Evolutionary conservation across 2,888 invertebrate genomes (phyloP).

Genomic region (Acrocyrtus sp.): DNA sequence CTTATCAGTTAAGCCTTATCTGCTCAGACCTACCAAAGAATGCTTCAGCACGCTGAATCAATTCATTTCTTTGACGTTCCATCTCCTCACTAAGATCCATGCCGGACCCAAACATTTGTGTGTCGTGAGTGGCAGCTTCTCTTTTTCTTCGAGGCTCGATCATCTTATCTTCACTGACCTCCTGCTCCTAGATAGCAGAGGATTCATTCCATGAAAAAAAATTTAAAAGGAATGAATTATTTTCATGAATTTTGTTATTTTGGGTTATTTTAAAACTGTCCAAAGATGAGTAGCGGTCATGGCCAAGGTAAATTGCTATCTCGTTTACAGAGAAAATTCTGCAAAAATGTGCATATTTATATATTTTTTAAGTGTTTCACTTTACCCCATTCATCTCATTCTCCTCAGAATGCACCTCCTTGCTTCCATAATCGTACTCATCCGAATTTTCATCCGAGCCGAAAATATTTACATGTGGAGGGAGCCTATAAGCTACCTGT

Average conservation of each 20-base stretch:
- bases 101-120: constrained; percentile 37
- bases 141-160: constrained; percentile 45
- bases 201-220: too few species aligned
- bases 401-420: constrained; percentile 46
- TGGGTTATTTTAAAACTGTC: too few species aligned
- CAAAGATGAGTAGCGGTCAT: constrained; percentile 14
- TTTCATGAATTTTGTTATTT: too few species aligned
- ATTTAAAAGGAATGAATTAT: too few species aligned
- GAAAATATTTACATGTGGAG: constrained; percentile 16
- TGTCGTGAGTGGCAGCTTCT: constrained; percentile 49
- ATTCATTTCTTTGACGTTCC: constrained; percentile 43
- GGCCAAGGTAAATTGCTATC: constrained; percentile 29
- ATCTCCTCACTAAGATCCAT: constrained; percentile 58
- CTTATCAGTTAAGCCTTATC: constrained; percentile 49
- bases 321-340: too few species aligned
- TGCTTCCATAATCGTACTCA: constrained; percentile 55
- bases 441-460: constrained; percentile 39
- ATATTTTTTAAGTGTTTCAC: constrained; percentile 1
- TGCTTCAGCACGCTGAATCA: constrained; percentile 8
- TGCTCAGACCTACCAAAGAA: constrained; percentile 28
- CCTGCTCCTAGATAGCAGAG: too few species aligned
- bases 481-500: constrained; percentile 46
- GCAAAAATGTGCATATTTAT: too few species aligned
- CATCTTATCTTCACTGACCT: constrained; percentile 33
- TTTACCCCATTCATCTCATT: constrained; percentile 52